phyloP scores from a whole-genome alignment of 2,797 vertebrate species.

The Rhynchotus rufescens region DNA sequence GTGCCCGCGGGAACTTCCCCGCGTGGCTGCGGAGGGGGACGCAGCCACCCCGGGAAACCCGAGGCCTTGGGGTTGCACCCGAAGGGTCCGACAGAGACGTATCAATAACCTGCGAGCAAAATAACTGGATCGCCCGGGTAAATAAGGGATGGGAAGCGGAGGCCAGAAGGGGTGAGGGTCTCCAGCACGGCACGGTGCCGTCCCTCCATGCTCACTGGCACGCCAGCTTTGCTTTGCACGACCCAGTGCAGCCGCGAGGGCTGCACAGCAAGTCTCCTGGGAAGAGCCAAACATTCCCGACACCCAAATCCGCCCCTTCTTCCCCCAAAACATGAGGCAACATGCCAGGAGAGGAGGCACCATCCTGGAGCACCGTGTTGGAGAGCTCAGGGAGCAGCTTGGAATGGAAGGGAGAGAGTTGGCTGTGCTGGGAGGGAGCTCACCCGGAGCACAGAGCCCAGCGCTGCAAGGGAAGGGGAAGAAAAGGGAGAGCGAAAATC shows the following conservation, averaged over 20 bases:
- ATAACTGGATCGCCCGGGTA: background rate
- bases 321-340: background rate
- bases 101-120: background rate
- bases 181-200: too few species aligned
- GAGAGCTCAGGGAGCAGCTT: background rate
- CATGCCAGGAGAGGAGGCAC: too few species aligned
- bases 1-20: conserved; percentile 5
- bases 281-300: background rate
- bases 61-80: background rate
- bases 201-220: too few species aligned
- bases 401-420: background rate
- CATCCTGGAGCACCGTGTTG: too few species aligned
- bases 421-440: background rate
- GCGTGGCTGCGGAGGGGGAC: too few species aligned
- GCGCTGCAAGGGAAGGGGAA: background rate
- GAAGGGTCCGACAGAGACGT: background rate
- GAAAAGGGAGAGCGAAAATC: background rate
- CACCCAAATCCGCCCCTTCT: background rate
- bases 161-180: background rate
- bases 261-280: background rate
- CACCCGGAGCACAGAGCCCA: conserved; percentile 58
- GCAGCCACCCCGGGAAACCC: background rate
- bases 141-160: background rate
- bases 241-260: too few species aligned
- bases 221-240: too few species aligned